A percentile compares a stretch with the other conserved stretches of the same genome.
These are phyloP conservation scores for Monochamus saltuarius DNA, from an alignment of 1,140 invertebrate genomes.

Conservation along the genomic window DNA sequence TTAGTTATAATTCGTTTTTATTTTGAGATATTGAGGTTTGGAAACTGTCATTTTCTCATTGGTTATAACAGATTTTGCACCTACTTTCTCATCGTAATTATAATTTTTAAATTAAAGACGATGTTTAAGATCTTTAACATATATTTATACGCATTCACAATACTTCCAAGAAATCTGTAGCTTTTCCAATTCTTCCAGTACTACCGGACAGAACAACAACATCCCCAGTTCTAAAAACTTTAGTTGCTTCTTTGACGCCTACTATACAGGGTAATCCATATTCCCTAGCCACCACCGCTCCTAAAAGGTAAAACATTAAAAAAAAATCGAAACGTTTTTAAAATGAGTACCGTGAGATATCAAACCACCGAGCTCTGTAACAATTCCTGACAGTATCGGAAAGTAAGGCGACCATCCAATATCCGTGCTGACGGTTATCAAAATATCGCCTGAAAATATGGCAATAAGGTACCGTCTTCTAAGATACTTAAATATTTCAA, in stretches of 20 bases:
- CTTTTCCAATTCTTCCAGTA: conserved; percentile 32
- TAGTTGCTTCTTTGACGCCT: conserved; percentile 68
- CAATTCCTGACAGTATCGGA: conserved; percentile 74
- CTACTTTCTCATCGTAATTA: too few relatives aligned
- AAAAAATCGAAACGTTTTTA: neutral
- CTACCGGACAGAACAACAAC: conserved; percentile 52
- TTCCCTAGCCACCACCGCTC: conserved; percentile 85
- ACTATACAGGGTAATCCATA: conserved; percentile 84
- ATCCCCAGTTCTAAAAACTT: conserved; percentile 69
- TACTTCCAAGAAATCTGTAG: conserved; percentile 5
- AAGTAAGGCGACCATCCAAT: conserved; percentile 89
- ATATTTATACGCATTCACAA: too few relatives aligned
- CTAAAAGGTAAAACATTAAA: conserved; percentile 50
- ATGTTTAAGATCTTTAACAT: too few relatives aligned
- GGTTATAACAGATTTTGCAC: too few relatives aligned
- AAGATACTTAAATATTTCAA: conserved; percentile 5
- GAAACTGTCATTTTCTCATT: too few relatives aligned
- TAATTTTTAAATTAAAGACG: too few relatives aligned
- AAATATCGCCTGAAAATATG: conserved; percentile 64
- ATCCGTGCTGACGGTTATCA: conserved; percentile 78
- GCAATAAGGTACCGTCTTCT: neutral
- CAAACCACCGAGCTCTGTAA: conserved; percentile 83
- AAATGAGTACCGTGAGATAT: conserved; percentile 73
- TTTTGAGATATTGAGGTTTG: too few relatives aligned
- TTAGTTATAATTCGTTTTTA: too few relatives aligned